Base-by-base conservation (phyloP, 2,797 vertebrate species). In the Hypotaenidia okinawae region DNA sequence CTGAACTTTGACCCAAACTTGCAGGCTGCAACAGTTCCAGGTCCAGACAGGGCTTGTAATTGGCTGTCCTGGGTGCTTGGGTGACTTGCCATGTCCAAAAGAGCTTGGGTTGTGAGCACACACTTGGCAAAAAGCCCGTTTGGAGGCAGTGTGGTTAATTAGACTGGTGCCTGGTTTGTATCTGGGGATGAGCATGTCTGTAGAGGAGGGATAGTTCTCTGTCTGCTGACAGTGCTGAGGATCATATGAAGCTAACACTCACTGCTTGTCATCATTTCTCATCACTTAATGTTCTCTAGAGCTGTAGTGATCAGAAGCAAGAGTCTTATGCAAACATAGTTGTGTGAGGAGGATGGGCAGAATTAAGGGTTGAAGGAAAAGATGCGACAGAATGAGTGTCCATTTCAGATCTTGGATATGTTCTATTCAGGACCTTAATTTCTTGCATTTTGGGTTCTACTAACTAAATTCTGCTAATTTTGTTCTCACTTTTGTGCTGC, bases 201-300 rank as follows among this genome's bases (percentile, higher is more conserved):
- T n/a, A 24, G 72, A 13, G 43, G 13, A 87, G 67, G 59, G 13
- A 5, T 12, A 9, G 16, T 37, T 76, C 33, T 72, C 28, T 45
- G 1, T 16, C 41, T 63, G 30, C 25, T 35, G 41, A 8, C 16
- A 5, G 10, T 3, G 19, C n/a, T 32, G 35, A 76, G 16, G 16
- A 12, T 43, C 23, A 11, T 5, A n/a, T 0, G 2, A 58, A 41
- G 22, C 30, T 70, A 39, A 7, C 33, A 35, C 35, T 81, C 4
- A 0, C 10, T 35, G 14, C 10, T 68, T 51, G 35, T 9, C 1
- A 0, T 67, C 4, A 1, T 43, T 41, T 63, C 43, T 64, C 13
- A 22, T 41, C 35, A 3, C 10, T 57, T 25, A 4, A 5, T 35
- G 5, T 27, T 87, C 39, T 84, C 52, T 21, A 33, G 52, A 47